Evolutionary conservation across 2,797 vertebrate genomes (phyloP), one percentile per base, ranked within the genome.

Genomic region (Rhyacichthys aspro): DNA sequence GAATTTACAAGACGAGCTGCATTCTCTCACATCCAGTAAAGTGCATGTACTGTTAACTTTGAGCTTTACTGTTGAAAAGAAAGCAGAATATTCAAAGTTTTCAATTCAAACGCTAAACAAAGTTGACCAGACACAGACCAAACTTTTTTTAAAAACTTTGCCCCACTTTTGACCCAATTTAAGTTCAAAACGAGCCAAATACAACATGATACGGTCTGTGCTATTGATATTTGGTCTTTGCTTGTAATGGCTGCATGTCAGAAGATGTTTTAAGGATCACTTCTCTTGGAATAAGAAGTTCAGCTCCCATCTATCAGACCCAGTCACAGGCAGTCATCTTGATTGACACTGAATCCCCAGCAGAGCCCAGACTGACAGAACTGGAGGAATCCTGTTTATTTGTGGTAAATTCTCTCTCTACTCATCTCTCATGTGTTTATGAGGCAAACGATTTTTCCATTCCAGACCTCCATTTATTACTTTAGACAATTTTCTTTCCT

Each of bases 261-360:
- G 39, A 67, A 42, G 38, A n/a, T 52, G 32, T 62, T 74, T 62
- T 28, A 38, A 42, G 42, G 18, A 60, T 45, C 14, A 42, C 18
- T 42, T 57, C 23, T 9, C 63, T 52, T 37, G 19, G 58, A 63
- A 53, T 43, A 55, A 55, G n/a, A 52, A 16, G 7, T 66, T 61
- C 44, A 43, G 42, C 50, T 34, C 57, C 41, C 37, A 38, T 67
- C 58, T 18, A 42, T 72, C 45, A 70, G 11, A 56, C 55, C 53
- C 46, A 55, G 63, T 63, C 63, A 47, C 32, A 47, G 41, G 33
- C 12, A 53, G 45, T 56, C 32, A 14, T 53, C 52, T 55, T 74
- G 78, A 70, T 11, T 72, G 67, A 69, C 49, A 50, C 6, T 16
- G 36, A 76, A 48, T 38, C 46, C 62, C 48, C 18, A 2, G 32